A percentile compares a stretch with the other conserved stretches of the same genome.
phyloP scores from a whole-genome alignment of 2,113 vertebrate genomes.

The Passer domesticus region DNA sequence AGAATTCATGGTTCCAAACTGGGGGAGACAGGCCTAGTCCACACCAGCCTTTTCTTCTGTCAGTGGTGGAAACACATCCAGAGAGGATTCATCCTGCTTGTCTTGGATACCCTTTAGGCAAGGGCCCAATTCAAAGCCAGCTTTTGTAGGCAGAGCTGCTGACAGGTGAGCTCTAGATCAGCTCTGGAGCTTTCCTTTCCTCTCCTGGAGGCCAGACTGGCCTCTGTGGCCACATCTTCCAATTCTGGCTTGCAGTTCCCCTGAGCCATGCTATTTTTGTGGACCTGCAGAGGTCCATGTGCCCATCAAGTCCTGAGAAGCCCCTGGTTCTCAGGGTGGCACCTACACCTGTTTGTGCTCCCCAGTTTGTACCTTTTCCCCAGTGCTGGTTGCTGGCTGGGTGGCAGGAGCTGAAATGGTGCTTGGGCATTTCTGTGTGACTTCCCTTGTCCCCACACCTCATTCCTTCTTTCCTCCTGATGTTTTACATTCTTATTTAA shows the following conservation, averaged over 20 bases:
- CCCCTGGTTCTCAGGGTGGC: neutral
- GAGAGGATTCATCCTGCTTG: neutral
- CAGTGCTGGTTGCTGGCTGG: neutral
- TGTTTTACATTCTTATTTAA: rapidly evolving
- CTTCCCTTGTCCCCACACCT: neutral
- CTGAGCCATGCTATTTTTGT: rapidly evolving
- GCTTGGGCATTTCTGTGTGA: neutral
- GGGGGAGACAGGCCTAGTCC: neutral
- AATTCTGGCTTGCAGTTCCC: neutral
- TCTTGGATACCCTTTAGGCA: neutral
- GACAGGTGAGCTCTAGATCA: neutral
- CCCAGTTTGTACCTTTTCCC: neutral
- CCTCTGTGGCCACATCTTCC: neutral
- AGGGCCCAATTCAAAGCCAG: neutral
- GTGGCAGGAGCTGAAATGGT: neutral
- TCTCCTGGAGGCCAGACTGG: neutral
- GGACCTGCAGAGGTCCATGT: neutral
- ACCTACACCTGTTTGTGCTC: neutral
- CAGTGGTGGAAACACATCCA: neutral
- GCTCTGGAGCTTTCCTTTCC: neutral
- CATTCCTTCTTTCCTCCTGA: neutral
- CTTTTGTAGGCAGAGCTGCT: neutral
- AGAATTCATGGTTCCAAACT: neutral
- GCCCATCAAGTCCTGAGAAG: neutral
- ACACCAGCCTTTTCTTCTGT: neutral